Evolutionary conservation across 2,888 invertebrate species (phyloP).

Genomic region (Chloroclystis v-ata): DNA sequence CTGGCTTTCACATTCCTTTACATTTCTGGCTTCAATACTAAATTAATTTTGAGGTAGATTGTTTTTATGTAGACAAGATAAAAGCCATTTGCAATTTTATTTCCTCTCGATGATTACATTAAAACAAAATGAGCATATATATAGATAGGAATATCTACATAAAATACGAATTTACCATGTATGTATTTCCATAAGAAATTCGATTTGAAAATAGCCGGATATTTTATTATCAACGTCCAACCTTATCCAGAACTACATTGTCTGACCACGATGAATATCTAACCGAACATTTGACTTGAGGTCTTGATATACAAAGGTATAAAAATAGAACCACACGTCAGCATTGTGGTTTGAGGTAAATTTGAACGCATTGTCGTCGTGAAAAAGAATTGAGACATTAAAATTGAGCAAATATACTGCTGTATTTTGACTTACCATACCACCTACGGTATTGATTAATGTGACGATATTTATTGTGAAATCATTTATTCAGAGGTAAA

Average conservation of each 20-base stretch:
- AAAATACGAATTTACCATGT: too few relatives aligned
- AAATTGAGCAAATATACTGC: background rate
- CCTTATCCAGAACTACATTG: conserved; percentile 38
- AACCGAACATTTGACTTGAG: conserved; percentile 50
- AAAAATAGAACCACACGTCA: conserved; percentile 23
- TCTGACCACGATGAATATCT: conserved; percentile 46
- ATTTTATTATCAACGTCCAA: conserved; percentile 15
- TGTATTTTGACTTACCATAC: background rate
- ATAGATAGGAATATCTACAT: too few relatives aligned
- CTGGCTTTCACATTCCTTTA: too few relatives aligned
- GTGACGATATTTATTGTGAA: background rate
- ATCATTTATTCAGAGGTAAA: too few relatives aligned
- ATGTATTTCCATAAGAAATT: too few relatives aligned
- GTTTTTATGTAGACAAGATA: too few relatives aligned
- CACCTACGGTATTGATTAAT: background rate
- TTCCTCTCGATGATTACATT: too few relatives aligned
- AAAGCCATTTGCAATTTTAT: too few relatives aligned
- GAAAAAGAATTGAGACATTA: conserved; percentile 12
- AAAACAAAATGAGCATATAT: too few relatives aligned
- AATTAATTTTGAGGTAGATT: too few relatives aligned
- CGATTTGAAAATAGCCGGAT: background rate
- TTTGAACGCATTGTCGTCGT: conserved; percentile 24
- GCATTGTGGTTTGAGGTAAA: conserved; percentile 25
- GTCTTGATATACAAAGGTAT: conserved; percentile 42
- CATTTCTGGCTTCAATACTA: too few relatives aligned